phyloP scores from a whole-genome alignment of 1,140 invertebrate genomes.

The Trachymyrmex septentrionalis region DNA sequence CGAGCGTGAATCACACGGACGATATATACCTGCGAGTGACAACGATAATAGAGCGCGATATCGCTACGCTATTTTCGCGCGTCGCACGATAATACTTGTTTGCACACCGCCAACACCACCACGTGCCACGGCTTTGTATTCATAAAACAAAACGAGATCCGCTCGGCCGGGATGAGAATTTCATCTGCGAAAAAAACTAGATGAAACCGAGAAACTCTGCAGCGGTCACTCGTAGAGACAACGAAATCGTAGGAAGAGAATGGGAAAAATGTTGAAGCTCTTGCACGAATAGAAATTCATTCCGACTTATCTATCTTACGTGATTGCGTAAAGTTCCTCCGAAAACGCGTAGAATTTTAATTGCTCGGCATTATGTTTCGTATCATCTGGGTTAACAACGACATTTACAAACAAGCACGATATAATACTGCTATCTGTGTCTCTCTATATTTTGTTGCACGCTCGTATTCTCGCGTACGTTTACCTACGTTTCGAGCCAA shows the following conservation, averaged over 20 bases:
- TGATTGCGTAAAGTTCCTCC: slow-evolving; percentile 1
- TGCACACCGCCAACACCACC: neutral
- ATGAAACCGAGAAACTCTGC: neutral
- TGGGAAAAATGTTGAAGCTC: neutral
- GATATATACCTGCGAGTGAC: slow-evolving; percentile 10
- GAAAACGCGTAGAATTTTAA: slow-evolving; percentile 33
- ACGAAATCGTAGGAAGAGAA: neutral
- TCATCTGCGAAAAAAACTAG: neutral
- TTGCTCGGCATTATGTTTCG: neutral
- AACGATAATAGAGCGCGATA: slow-evolving; percentile 53
- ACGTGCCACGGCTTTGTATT: slow-evolving; percentile 36
- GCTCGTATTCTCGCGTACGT: slow-evolving; percentile 9
- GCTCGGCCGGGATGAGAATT: neutral
- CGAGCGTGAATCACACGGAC: slow-evolving; percentile 39
- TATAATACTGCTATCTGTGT: slow-evolving; percentile 15
- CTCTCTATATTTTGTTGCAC: slow-evolving; percentile 6
- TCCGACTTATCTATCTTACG: neutral
- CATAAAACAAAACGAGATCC: slow-evolving; percentile 20
- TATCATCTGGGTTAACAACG: slow-evolving; percentile 9
- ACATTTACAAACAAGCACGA: neutral
- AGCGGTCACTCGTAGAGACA: neutral
- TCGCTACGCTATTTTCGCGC: slow-evolving; percentile 41
- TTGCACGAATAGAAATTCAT: neutral
- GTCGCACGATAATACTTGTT: slow-evolving; percentile 6
- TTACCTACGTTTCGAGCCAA: slow-evolving; percentile 5